These are phyloP conservation scores for Drosophila orena DNA, from an alignment of 1,140 invertebrate genomes.

Conservation along the genomic window DNA sequence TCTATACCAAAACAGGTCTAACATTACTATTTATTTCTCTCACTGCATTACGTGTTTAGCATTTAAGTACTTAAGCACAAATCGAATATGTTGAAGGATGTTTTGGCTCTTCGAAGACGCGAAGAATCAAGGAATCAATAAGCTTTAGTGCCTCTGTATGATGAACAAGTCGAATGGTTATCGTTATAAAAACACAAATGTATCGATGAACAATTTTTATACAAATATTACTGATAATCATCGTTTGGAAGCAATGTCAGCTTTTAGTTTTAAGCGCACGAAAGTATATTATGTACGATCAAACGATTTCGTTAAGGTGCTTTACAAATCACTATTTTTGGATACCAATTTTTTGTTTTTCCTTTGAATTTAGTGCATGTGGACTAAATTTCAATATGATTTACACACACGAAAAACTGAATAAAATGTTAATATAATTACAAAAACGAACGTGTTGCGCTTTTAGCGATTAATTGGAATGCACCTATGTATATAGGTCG, in stretches of 20 bases:
- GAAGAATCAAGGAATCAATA: conserved; percentile 32
- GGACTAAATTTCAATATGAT: conserved; percentile 44
- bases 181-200: conserved; percentile 12
- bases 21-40: conserved; percentile 32
- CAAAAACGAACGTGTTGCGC: not conserved
- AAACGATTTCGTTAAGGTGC: conserved; percentile 63
- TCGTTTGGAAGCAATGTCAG: conserved; percentile 20
- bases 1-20: conserved; percentile 35
- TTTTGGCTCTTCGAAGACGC: conserved; percentile 2
- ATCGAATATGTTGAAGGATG: conserved; percentile 21
- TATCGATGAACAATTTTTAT: conserved; percentile 30
- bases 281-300: conserved; percentile 52
- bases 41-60: conserved; percentile 19
- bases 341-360: conserved; percentile 47
- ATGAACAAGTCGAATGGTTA: conserved; percentile 35
- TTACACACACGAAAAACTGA: conserved; percentile 42
- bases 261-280: conserved; percentile 62
- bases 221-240: conserved; percentile 12
- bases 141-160: conserved; percentile 49
- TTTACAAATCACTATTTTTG: conserved; percentile 71
- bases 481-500: too few relatives aligned
- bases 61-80: conserved; percentile 46
- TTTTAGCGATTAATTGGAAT: too few relatives aligned
- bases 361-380: conserved; percentile 34
- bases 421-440: conserved; percentile 62